Evolutionary conservation across 2,797 vertebrate species (phyloP).

Genomic region (Sarcophilus harrisii): DNA sequence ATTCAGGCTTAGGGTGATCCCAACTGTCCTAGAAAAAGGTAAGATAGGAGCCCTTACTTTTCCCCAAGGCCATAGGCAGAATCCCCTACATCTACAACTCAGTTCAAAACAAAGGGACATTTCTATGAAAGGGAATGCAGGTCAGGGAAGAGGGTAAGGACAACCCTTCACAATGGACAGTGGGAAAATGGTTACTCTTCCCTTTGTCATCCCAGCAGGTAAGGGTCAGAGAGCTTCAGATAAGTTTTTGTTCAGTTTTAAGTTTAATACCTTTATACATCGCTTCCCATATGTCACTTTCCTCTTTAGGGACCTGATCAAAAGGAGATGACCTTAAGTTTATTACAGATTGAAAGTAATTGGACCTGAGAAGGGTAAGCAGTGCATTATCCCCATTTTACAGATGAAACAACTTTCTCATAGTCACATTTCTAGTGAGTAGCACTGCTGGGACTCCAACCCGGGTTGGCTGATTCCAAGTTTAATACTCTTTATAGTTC

Average conservation of each 20-base stretch:
- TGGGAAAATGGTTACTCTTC: not conserved
- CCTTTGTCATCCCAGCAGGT: not conserved
- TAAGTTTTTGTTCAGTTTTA: not conserved
- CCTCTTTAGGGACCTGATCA: not conserved
- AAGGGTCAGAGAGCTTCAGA: not conserved
- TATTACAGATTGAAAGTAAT: not conserved
- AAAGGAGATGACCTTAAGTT: not conserved
- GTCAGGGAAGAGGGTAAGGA: not conserved
- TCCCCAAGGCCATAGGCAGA: not conserved
- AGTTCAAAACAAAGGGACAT: not conserved
- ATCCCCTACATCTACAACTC: not conserved
- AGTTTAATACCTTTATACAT: constrained; percentile 10
- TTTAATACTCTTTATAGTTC: not conserved
- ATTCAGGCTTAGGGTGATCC: not conserved
- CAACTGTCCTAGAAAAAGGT: constrained; percentile 11
- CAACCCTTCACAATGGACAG: not conserved
- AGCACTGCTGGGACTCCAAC: not conserved
- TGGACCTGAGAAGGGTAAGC: not conserved
- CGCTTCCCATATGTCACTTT: constrained; percentile 58
- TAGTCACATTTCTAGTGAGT: not conserved
- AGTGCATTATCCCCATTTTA: not conserved
- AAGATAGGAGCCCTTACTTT: not conserved
- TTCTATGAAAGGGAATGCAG: not conserved
- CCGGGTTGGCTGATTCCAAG: not conserved
- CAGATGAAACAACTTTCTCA: not conserved